Conservation (phyloP, 2,888 invertebrate genomes). For the Venustoraphidia nigricollis region DNA sequence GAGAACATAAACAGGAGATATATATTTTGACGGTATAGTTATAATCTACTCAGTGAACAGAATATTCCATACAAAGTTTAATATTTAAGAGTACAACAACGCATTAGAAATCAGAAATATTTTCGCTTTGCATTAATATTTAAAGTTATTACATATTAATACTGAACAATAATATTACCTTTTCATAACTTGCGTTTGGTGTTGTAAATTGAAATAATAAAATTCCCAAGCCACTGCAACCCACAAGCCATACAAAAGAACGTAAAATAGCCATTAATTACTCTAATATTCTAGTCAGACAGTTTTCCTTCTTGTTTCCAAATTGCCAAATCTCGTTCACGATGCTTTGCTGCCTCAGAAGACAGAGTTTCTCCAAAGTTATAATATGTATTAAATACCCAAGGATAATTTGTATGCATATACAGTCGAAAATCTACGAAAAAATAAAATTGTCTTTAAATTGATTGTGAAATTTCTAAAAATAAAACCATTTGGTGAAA, state of each 20-base stretch:
- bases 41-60: not conserved
- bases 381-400: constrained; percentile 52
- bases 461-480: not conserved
- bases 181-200: constrained; percentile 21
- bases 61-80: not conserved
- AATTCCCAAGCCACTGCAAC: constrained; percentile 43
- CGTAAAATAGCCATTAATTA: constrained; percentile 30
- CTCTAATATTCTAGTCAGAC: constrained; percentile 31
- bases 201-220: constrained; percentile 37
- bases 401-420: constrained; percentile 48
- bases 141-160: too few species aligned
- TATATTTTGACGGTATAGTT: too few species aligned
- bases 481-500: constrained; percentile 8
- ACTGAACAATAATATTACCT: too few species aligned
- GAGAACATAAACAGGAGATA: too few species aligned
- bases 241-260: constrained; percentile 40
- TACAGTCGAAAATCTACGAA: constrained; percentile 54
- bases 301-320: constrained; percentile 39
- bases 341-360: constrained; percentile 26
- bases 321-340: constrained; percentile 37
- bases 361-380: constrained; percentile 46
- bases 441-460: constrained; percentile 7
- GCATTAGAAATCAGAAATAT: constrained; percentile 4
- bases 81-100: not conserved
- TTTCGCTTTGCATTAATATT: constrained; percentile 15